phyloP scores from a whole-genome alignment of 2,113 vertebrate genomes.

The Mormyrus lacerda region DNA sequence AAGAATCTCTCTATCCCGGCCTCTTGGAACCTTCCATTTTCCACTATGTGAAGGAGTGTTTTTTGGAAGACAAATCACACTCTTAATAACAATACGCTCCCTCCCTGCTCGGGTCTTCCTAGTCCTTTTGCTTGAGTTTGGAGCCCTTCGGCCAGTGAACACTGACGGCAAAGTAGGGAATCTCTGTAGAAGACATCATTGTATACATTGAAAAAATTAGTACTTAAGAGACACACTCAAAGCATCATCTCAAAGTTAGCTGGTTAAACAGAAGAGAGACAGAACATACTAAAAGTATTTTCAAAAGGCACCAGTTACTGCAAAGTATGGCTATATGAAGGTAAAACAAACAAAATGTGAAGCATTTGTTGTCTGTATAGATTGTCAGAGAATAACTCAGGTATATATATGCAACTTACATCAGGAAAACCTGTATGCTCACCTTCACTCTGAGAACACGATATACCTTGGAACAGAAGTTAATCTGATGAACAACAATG shows the following conservation, averaged over 20 bases:
- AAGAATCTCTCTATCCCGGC: not conserved
- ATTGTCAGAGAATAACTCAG: not conserved
- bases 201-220: not conserved
- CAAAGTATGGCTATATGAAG: not conserved
- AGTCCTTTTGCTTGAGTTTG: not conserved
- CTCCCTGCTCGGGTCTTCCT: not conserved
- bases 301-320: not conserved
- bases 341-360: not conserved
- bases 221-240: not conserved
- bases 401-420: not conserved
- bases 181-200: not conserved
- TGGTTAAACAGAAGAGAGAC: not conserved
- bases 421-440: not conserved
- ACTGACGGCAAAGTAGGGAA: not conserved
- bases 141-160: not conserved
- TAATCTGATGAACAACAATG: not conserved
- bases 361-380: not conserved
- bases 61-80: not conserved
- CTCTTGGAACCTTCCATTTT: slow-evolving; percentile 7
- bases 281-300: not conserved
- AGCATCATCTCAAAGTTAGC: not conserved
- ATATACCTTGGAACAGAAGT: not conserved
- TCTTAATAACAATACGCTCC: not conserved
- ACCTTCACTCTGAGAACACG: not conserved
- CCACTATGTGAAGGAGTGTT: not conserved